Base-by-base conservation (phyloP, 2,113 vertebrate species). In the Hippocampus abdominalis region DNA sequence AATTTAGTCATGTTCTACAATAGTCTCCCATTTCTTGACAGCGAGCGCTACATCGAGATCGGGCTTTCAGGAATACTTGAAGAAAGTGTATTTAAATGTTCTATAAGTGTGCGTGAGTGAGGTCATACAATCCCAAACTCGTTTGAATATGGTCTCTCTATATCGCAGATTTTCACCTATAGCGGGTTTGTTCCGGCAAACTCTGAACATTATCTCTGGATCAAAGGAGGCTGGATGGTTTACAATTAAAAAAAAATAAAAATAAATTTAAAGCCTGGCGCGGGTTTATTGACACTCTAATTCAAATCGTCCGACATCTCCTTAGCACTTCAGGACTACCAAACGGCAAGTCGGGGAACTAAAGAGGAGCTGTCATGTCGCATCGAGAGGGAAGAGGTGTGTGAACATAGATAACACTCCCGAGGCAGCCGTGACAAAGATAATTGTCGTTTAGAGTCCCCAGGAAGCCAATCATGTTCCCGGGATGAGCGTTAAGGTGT, bases 221-320 rank as follows among this genome's bases (percentile, higher is more conserved):
- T 87, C 78, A 87, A 70, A 86, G 81, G 80, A 87, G 73, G 71
- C 66, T 56, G 69, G 76, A 84, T 64, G 70, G 68, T 70, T 70
- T 78, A 71, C 39, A 3, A 0, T 81, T 81, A 74, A 74, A 71
- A 82, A 57, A 57, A 86, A 80, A 32, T 6, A 32, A 32, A 32
- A 32, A 36, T 5, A 32, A 32, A n/a, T n/a, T n/a, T n/a, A n/a
- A 36, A 36, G 79, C 80, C 66, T 61, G 21, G 78, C 79, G 82
- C 84, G 15, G 63, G 60, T 21, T 90, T 88, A 86, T 80, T 90
- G 89, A 88, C 89, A 89, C 81, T 72, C 88, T 81, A 74, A 87
- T 90, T 90, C 88, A 89, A 87, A 89, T 89, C 87, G 68, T 77
- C 32, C 81, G 88, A 88, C 89, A 90, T 89, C 87, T 88, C 86